Conservation (phyloP, 2,888 invertebrate species). For the Nipponacmea schrenckii region DNA sequence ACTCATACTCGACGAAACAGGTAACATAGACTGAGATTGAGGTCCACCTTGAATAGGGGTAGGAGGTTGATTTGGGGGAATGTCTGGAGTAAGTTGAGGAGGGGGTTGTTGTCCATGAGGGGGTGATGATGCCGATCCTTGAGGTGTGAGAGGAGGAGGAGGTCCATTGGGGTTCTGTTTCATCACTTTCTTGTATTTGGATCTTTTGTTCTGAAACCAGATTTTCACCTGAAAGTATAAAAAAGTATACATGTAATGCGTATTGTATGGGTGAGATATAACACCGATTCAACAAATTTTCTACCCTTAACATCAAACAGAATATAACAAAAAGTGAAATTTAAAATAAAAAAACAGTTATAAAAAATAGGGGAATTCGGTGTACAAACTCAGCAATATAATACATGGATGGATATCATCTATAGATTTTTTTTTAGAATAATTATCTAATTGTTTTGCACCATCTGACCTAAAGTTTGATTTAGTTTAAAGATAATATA, state of each 20-base stretch:
- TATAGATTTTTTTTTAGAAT: neutral
- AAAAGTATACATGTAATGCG: neutral
- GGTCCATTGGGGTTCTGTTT: conserved; percentile 43
- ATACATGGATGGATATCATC: too few relatives aligned
- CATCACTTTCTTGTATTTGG: conserved; percentile 56
- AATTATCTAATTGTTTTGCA: neutral
- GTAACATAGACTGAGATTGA: conserved; percentile 32
- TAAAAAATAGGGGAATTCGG: too few relatives aligned
- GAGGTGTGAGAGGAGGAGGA: conserved; percentile 25
- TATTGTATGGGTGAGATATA: too few relatives aligned
- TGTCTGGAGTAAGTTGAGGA: conserved; percentile 35
- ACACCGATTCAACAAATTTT: too few relatives aligned
- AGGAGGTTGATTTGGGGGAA: conserved; percentile 34
- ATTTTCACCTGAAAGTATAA: conserved; percentile 49
- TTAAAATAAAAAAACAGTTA: too few relatives aligned
- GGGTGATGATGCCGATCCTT: conserved; percentile 45
- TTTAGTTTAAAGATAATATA: neutral
- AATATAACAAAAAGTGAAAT: too few relatives aligned
- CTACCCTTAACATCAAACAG: too few relatives aligned
- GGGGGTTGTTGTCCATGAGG: conserved; percentile 40
- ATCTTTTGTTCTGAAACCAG: conserved; percentile 54
- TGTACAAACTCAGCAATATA: too few relatives aligned
- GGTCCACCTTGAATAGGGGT: conserved; percentile 33
- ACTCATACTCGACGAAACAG: conserved; percentile 48
- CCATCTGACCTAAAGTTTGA: neutral